Evolutionary conservation across 2,797 vertebrate genomes (phyloP), one percentile per base, ranked within the genome.

Genomic region (Schizothorax lantsangensis): DNA sequence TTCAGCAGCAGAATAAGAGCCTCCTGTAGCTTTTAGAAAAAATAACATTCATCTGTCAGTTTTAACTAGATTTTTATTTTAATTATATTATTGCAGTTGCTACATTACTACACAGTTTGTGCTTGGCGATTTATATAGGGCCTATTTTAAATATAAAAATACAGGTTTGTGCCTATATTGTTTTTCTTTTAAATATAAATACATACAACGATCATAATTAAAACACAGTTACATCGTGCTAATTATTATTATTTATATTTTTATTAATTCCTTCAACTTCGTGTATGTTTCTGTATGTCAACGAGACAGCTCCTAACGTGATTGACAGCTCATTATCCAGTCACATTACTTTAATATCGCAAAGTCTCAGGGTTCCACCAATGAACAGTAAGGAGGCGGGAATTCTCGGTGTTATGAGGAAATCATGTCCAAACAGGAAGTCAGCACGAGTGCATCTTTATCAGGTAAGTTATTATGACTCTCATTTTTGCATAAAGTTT

Each of bases 311-410:
- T 43, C 26, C 15, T 38, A 23, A 11, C n/a, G 57, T 75, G 72
- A 62, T 59, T 79, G 77, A 84, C 77, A 89, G 21, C 59, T 11
- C 0, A 43, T 10, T 57, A 78, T 64, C 87, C 88, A 88, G 83
- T 89, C 81, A 36, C 3, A 5, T 66, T 26, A 5, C 15, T 10
- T 4, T 23, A 40, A 23, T 45, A 1, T 43, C 23, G 26, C 52
- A 59, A 21, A 43, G 11, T 88, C 6, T 43, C 14, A 43, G 9
- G 1, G 54, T 14, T 73, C 40, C 2, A 87, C 90, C 90, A 91
- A 91, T 91, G 5, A 81, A 26, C 40, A 38, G 3, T 4, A 2
- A 80, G 88, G 30, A 84, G 89, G 90, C 79, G 88, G 88, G 84
- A 10, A 12, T 59, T 47, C 5, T 3, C 9, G 11, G 38, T 36